These are phyloP conservation scores for Sebastes steindachneri DNA, from an alignment of 2,797 vertebrate genomes.

Conservation along the genomic window DNA sequence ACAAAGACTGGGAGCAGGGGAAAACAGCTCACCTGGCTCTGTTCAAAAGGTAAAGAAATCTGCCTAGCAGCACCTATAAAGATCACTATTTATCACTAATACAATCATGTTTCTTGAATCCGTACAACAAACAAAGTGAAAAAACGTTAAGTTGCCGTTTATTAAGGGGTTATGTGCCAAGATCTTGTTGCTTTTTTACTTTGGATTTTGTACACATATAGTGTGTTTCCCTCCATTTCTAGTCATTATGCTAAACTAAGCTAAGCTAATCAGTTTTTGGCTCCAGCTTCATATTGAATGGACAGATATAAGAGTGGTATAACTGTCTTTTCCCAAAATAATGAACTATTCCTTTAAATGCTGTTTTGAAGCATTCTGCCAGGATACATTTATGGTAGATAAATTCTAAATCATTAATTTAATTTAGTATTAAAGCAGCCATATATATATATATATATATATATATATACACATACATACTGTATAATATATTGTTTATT, in stretches of 20 bases:
- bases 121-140: not conserved
- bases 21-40: not conserved
- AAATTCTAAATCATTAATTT: not conserved
- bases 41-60: not conserved
- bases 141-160: not conserved
- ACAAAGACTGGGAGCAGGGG: not conserved
- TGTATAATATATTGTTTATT: not conserved
- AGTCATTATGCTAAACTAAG: not conserved
- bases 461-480: too few species aligned
- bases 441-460: not conserved
- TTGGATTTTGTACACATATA: not conserved
- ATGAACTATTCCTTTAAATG: not conserved
- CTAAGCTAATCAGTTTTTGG: not conserved
- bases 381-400: not conserved
- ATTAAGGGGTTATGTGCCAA: not conserved
- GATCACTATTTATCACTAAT: not conserved
- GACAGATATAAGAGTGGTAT: not conserved
- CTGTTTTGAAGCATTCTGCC: not conserved
- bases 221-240: not conserved
- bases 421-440: not conserved
- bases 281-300: not conserved
- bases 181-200: not conserved
- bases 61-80: not conserved
- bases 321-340: not conserved
- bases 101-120: not conserved